A percentile compares a stretch with the other conserved stretches of the same genome.
Conservation (phyloP, 2,888 invertebrate species). For the Toxonevra muliebris region DNA sequence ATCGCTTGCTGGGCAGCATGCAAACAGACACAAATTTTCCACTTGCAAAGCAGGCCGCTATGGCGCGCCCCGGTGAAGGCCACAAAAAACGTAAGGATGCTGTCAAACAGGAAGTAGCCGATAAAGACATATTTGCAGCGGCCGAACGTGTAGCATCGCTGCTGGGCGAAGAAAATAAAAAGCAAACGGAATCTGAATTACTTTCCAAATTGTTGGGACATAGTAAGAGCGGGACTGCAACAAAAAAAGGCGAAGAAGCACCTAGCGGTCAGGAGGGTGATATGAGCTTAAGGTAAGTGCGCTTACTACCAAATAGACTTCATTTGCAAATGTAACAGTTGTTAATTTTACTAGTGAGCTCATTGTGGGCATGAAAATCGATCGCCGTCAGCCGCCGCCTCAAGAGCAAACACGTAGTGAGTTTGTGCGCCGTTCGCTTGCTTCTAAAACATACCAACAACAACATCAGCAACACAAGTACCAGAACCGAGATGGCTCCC, state of each 20-base stretch:
- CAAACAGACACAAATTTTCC: conserved; percentile 50
- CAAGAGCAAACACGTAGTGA: conserved; percentile 56
- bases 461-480: conserved; percentile 17
- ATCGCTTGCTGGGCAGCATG: conserved; percentile 61
- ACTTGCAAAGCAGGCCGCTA: conserved; percentile 41
- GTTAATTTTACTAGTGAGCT: conserved; percentile 70
- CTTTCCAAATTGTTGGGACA: conserved; percentile 73
- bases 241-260: conserved; percentile 7
- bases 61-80: conserved; percentile 57
- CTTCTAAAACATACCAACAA: conserved; percentile 39
- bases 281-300: conserved; percentile 52
- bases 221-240: conserved; percentile 22
- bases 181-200: conserved; percentile 76
- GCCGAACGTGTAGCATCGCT: conserved; percentile 77
- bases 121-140: conserved; percentile 66
- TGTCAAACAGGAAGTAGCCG: conserved; percentile 43
- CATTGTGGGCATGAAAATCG: conserved; percentile 81
- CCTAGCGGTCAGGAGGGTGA: conserved; percentile 40
- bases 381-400: conserved; percentile 63
- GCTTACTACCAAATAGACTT: not conserved
- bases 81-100: conserved; percentile 46
- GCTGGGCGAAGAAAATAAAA: conserved; percentile 74
- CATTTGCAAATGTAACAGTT: not conserved
- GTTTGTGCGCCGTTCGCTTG: conserved; percentile 62
- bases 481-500: not conserved